Conservation (phyloP, 2,888 invertebrate species). For the Hecatera dysodea region DNA sequence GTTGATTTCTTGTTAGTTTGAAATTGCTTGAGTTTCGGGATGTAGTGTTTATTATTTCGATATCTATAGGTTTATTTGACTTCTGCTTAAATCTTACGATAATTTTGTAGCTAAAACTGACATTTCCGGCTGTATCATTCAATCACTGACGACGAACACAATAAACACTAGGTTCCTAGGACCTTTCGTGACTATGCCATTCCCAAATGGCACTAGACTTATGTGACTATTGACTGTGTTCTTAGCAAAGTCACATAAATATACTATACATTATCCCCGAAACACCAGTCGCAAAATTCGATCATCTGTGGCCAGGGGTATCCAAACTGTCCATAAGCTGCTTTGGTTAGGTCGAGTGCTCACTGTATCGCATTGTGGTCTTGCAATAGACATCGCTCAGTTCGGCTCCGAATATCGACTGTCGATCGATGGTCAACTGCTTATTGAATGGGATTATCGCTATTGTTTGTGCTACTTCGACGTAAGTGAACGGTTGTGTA, state of each 20-base stretch:
- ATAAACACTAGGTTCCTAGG: too few relatives aligned
- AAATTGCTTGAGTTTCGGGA: conserved; percentile 51
- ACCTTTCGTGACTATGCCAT: neutral
- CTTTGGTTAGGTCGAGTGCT: conserved; percentile 80
- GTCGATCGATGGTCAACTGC: conserved; percentile 57
- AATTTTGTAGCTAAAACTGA: neutral
- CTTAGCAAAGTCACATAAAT: too few relatives aligned
- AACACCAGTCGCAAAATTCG: conserved; percentile 30
- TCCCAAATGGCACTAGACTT: neutral
- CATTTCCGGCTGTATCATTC: neutral
- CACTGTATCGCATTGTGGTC: conserved; percentile 70
- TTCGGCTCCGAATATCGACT: conserved; percentile 45
- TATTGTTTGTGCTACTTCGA: conserved; percentile 60
- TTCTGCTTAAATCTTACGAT: neutral
- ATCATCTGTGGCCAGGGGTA: conserved; percentile 44
- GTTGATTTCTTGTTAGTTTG: conserved; percentile 50
- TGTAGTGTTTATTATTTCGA: conserved; percentile 18
- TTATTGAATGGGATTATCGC: conserved; percentile 63
- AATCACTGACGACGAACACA: neutral
- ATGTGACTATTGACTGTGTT: too few relatives aligned
- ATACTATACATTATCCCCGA: neutral
- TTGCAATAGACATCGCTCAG: conserved; percentile 63
- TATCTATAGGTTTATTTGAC: neutral
- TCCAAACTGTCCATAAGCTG: conserved; percentile 72
- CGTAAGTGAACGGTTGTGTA: conserved; percentile 54